Evolutionary conservation across 92 coral and sea anemone genomes (phyloP).

Genomic region (Umimayanthus kanabou): DNA sequence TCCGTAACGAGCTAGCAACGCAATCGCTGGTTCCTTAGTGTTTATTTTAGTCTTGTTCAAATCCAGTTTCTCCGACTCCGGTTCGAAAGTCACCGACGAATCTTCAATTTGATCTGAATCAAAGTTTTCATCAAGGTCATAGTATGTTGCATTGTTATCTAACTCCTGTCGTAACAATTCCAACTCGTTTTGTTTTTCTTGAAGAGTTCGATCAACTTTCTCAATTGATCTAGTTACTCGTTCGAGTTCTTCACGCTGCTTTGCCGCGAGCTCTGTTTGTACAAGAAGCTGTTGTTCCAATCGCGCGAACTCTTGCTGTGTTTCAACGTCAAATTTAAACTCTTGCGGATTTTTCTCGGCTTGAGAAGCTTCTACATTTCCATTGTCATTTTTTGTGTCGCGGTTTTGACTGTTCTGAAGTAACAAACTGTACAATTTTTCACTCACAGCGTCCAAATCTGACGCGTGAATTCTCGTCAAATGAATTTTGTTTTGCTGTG

Average conservation of each 20-base stretch:
- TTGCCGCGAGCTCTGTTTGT: slow-evolving; percentile 61
- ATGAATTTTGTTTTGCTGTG: slow-evolving; percentile 50
- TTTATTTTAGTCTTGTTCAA: slow-evolving; percentile 21
- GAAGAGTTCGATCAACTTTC: slow-evolving; percentile 51
- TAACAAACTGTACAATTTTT: slow-evolving; percentile 49
- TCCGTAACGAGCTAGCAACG: slow-evolving; percentile 34
- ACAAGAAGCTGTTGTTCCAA: slow-evolving; percentile 53
- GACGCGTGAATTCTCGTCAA: slow-evolving; percentile 59
- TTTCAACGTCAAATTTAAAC: neutral
- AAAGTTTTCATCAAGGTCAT: slow-evolving; percentile 71
- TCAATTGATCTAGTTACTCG: slow-evolving; percentile 53
- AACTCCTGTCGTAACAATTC: slow-evolving; percentile 49
- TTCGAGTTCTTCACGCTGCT: slow-evolving; percentile 60
- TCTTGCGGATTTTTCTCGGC: slow-evolving; percentile 31
- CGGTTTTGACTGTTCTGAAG: slow-evolving; percentile 36
- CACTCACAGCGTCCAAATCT: slow-evolving; percentile 67
- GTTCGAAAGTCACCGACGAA: neutral
- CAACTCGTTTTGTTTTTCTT: slow-evolving; percentile 45
- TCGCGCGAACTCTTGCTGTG: slow-evolving; percentile 9
- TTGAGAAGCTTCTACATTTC: neutral
- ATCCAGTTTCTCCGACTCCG: neutral
- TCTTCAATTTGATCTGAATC: slow-evolving; percentile 42
- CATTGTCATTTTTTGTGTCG: slow-evolving; percentile 34
- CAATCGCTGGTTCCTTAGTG: neutral
- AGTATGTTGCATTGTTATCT: slow-evolving; percentile 32